These are phyloP conservation scores for Cryptophagus acutangulus DNA, from an alignment of 2,888 invertebrate genomes.

Conservation along the genomic window DNA sequence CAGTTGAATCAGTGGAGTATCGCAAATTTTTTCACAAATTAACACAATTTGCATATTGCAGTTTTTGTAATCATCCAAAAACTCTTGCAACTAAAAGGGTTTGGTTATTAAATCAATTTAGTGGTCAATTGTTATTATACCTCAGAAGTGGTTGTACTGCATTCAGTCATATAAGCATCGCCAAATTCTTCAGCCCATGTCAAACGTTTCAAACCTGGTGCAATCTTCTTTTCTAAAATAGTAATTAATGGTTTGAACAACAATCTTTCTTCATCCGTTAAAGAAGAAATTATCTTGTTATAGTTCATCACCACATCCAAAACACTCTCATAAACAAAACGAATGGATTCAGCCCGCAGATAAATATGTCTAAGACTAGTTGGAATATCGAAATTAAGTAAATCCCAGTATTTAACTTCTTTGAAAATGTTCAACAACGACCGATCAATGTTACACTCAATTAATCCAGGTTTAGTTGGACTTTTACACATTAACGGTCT, in stretches of 20 bases:
- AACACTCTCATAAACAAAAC: conserved; percentile 66
- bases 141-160: conserved; percentile 60
- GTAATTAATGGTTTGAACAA: conserved; percentile 72
- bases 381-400: conserved; percentile 66
- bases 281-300: conserved; percentile 69
- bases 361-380: conserved; percentile 61
- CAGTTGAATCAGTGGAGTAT: conserved; percentile 59
- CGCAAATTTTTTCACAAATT: conserved; percentile 69
- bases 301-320: conserved; percentile 68
- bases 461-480: conserved; percentile 56
- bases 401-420: conserved; percentile 71
- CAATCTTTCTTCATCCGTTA: conserved; percentile 71
- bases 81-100: conserved; percentile 60
- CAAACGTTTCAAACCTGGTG: conserved; percentile 66
- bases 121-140: conserved; percentile 43
- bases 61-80: conserved; percentile 76
- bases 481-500: conserved; percentile 70
- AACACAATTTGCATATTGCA: conserved; percentile 68
- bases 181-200: conserved; percentile 71
- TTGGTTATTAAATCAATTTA: not conserved
- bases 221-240: conserved; percentile 60
- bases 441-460: conserved; percentile 77
- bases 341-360: conserved; percentile 54
- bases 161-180: conserved; percentile 68
- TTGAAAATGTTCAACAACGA: conserved; percentile 63